Evolutionary conservation across 2,113 vertebrate species (phyloP).

Genomic region (Hymenochirus boettgeri): DNA sequence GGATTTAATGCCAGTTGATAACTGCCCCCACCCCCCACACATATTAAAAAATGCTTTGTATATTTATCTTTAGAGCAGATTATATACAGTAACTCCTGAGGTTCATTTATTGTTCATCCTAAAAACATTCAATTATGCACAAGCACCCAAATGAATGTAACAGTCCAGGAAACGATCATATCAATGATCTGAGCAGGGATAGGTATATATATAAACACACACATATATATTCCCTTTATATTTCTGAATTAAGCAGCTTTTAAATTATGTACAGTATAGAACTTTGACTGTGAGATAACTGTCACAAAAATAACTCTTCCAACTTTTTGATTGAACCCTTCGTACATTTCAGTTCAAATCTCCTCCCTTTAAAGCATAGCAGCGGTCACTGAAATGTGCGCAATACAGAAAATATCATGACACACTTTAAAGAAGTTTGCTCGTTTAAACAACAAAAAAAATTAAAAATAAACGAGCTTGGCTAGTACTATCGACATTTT

Average conservation of each 20-base stretch:
- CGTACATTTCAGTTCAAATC: slow-evolving; percentile 19
- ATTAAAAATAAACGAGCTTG: slow-evolving; percentile 29
- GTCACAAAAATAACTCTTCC: too few species aligned
- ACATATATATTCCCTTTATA: slow-evolving; percentile 27
- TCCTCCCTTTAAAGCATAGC: slow-evolving; percentile 42
- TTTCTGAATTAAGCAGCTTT: slow-evolving; percentile 9
- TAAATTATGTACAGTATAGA: too few species aligned
- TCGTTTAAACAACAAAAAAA: too few species aligned
- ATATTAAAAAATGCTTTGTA: too few species aligned
- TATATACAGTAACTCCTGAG: slow-evolving; percentile 35
- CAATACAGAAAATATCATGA: slow-evolving; percentile 15
- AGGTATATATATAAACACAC: slow-evolving; percentile 9
- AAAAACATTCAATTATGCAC: slow-evolving; percentile 21
- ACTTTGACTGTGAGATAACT: too few species aligned
- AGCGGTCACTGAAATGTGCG: slow-evolving; percentile 1
- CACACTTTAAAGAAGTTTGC: slow-evolving; percentile 32
- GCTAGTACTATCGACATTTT: slow-evolving; percentile 35
- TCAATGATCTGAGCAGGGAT: neutral
- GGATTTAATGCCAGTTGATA: too few species aligned
- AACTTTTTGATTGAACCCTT: too few species aligned
- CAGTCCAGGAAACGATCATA: neutral
- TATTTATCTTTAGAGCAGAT: slow-evolving; percentile 10
- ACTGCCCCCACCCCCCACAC: too few species aligned
- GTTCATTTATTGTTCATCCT: slow-evolving; percentile 5
- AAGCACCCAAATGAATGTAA: slow-evolving; percentile 21